These are phyloP conservation scores for Caenorhabditis macrosperma DNA, from an alignment of 2,888 invertebrate species.

Conservation along the genomic window DNA sequence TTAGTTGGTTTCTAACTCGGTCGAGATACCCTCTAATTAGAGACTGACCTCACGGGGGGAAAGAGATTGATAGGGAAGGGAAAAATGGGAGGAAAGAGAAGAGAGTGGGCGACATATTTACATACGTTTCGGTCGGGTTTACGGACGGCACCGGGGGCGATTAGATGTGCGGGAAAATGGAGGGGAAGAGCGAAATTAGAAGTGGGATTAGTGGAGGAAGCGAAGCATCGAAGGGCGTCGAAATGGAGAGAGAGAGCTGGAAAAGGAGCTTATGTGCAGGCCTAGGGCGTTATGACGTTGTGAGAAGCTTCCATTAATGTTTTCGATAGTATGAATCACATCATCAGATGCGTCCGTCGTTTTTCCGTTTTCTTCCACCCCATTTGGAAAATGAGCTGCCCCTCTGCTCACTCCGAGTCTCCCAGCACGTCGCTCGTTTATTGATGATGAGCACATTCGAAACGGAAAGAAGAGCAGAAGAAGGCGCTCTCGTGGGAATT, in stretches of 20 bases:
- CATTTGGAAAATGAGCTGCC: conserved; percentile 35
- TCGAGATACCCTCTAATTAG: conserved; percentile 44
- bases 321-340: no score
- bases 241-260: conserved; percentile 11
- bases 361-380: background rate
- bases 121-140: conserved; percentile 40
- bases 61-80: conserved; percentile 26
- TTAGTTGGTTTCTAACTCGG: conserved; percentile 18
- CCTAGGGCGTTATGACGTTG: background rate
- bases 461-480: conserved; percentile 20
- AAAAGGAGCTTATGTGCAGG: background rate
- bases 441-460: conserved; percentile 51
- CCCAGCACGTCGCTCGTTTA: conserved; percentile 31
- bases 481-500: conserved; percentile 57
- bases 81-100: conserved; percentile 23
- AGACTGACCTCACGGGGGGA: conserved; percentile 26
- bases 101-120: conserved; percentile 24
- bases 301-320: background rate
- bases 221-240: conserved; percentile 4
- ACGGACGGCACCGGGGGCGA: conserved; percentile 38
- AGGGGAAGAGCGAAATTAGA: conserved; percentile 39
- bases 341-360: background rate
- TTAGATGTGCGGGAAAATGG: conserved; percentile 18
- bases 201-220: conserved; percentile 35
- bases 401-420: background rate